A percentile compares a stretch with the other conserved stretches of the same genome.
These are phyloP conservation scores for Periphyllus acericola DNA, from an alignment of 2,888 invertebrate genomes.

Conservation along the genomic window DNA sequence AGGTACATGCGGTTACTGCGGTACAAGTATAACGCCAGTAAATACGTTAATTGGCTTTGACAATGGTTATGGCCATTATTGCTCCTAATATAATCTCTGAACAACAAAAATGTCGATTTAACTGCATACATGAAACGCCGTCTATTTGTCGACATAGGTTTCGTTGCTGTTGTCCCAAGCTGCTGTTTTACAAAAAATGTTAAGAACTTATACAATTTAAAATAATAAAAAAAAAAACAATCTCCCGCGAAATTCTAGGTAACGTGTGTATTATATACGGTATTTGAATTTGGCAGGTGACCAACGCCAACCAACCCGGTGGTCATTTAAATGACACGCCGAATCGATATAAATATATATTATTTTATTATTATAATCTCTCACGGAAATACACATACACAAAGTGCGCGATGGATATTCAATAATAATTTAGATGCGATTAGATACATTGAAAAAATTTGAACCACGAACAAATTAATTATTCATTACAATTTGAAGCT, in stretches of 20 bases:
- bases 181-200: too few relatives aligned
- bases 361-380: background rate
- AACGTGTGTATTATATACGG: background rate
- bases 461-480: background rate
- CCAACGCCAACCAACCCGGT: background rate
- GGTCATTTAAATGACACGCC: background rate
- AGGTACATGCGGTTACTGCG: background rate
- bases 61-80: background rate
- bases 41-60: background rate
- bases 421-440: background rate
- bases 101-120: slow-evolving; percentile 13
- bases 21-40: background rate
- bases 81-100: slow-evolving; percentile 5
- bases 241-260: background rate
- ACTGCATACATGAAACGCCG: slow-evolving; percentile 42
- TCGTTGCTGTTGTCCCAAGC: background rate
- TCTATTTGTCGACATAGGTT: background rate
- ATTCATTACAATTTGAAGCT: background rate
- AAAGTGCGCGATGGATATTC: background rate
- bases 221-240: background rate
- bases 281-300: background rate
- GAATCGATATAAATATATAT: background rate
- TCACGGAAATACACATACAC: background rate
- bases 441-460: background rate
- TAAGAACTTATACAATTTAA: background rate